phyloP scores from a whole-genome alignment of 2,888 invertebrate species.

The Drosophila prolongata region DNA sequence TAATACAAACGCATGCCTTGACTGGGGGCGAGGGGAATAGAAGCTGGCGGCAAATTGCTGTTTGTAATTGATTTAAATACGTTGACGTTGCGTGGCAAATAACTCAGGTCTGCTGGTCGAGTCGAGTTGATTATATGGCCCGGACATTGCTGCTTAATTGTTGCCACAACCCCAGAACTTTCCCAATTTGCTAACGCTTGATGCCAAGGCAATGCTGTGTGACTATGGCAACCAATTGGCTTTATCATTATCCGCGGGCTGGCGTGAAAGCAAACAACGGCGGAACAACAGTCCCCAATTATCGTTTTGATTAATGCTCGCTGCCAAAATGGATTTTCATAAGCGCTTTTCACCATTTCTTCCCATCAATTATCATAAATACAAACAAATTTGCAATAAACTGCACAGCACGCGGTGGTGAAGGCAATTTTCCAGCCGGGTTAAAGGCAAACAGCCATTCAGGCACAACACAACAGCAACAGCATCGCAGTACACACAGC shows the following conservation, averaged over 20 bases:
- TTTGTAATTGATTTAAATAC: constrained; percentile 82
- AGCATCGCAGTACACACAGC: constrained; percentile 24
- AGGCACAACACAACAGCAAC: constrained; percentile 30
- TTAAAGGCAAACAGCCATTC: constrained; percentile 63
- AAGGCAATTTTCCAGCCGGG: constrained; percentile 71
- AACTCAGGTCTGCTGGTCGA: constrained; percentile 56
- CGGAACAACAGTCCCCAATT: constrained; percentile 73
- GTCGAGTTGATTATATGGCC: constrained; percentile 52
- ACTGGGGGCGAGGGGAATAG: constrained; percentile 23
- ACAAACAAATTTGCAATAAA: constrained; percentile 76
- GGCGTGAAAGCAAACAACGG: constrained; percentile 59
- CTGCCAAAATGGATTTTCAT: constrained; percentile 73
- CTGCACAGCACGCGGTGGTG: constrained; percentile 67
- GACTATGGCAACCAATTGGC: constrained; percentile 12
- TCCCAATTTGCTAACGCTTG: constrained; percentile 38
- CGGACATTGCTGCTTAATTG: constrained; percentile 53
- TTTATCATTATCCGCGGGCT: constrained; percentile 32
- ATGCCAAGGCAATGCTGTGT: constrained; percentile 6
- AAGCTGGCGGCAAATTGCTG: constrained; percentile 71
- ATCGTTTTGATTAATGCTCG: constrained; percentile 70
- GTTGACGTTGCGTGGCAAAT: constrained; percentile 80
- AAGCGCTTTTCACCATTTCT: constrained; percentile 74
- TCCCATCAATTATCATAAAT: constrained; percentile 71
- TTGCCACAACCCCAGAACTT: constrained; percentile 52
- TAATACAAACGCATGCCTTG: constrained; percentile 76